Conservation (phyloP, 2,888 invertebrate genomes). For the Chrysolina americana region DNA sequence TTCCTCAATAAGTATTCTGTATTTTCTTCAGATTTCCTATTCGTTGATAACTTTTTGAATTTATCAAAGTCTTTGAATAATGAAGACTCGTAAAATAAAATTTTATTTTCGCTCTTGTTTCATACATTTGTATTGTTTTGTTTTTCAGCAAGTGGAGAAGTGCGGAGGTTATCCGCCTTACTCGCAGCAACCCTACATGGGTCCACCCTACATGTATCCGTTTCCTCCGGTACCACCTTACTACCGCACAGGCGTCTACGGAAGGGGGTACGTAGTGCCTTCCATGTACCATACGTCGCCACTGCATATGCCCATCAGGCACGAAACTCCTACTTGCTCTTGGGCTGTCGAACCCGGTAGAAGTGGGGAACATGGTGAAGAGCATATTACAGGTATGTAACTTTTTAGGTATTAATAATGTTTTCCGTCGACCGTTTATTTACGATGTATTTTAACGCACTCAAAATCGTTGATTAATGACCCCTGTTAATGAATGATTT, state of each 20-base stretch:
- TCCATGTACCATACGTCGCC: constrained; percentile 65
- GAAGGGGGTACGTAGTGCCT: constrained; percentile 63
- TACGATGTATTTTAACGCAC: too few species aligned
- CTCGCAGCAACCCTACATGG: constrained; percentile 67
- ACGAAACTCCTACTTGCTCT: constrained; percentile 71
- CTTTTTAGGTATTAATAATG: too few species aligned
- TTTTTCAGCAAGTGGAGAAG: constrained; percentile 61
- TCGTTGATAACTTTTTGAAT: too few species aligned
- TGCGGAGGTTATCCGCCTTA: constrained; percentile 57
- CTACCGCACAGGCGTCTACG: constrained; percentile 58
- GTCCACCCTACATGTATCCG: constrained; percentile 67
- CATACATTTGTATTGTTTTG: constrained; percentile 3
- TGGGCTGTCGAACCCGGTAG: constrained; percentile 71
- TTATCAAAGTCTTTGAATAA: too few species aligned
- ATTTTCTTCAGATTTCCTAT: too few species aligned
- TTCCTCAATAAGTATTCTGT: too few species aligned
- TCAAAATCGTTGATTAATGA: too few species aligned
- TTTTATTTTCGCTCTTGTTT: too few species aligned
- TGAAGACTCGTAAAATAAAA: too few species aligned
- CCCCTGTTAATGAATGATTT: too few species aligned
- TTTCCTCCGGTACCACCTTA: constrained; percentile 64
- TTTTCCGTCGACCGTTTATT: too few species aligned
- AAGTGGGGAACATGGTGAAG: constrained; percentile 71
- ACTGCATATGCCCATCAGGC: constrained; percentile 69
- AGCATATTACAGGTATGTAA: constrained; percentile 73